Evolutionary conservation across 1,140 invertebrate genomes (phyloP).

Genomic region (silkworm (Bombyx mori)): ASM3026992v2 NC_085135.1:2529501-2530000

Average conservation of each 20-base stretch:
- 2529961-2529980: too few species aligned
- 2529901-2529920: too few species aligned
- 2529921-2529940: too few species aligned
- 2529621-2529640: slow-evolving; percentile 2
- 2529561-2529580: slow-evolving; percentile 2
- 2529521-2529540: slow-evolving; percentile 1
- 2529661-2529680: slow-evolving; percentile 2
- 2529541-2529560: slow-evolving; percentile 3
- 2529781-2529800: slow-evolving; percentile 44
- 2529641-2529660: neutral
- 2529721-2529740: neutral
- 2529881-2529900: too few species aligned
- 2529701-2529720: neutral
- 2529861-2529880: too few species aligned
- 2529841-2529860: too few species aligned
- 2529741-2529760: slow-evolving; percentile 1
- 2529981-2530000: too few species aligned
- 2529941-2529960: too few species aligned
- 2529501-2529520: slow-evolving; percentile 1
- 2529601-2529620: slow-evolving; percentile 3
- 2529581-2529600: slow-evolving; percentile 2
- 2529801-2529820: slow-evolving; percentile 45
- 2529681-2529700: slow-evolving; percentile 4
- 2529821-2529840: slow-evolving; percentile 38
- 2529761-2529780: slow-evolving; percentile 1